Conservation (phyloP, 1,140 invertebrate species). For the Zaprionus davidi region DNA sequence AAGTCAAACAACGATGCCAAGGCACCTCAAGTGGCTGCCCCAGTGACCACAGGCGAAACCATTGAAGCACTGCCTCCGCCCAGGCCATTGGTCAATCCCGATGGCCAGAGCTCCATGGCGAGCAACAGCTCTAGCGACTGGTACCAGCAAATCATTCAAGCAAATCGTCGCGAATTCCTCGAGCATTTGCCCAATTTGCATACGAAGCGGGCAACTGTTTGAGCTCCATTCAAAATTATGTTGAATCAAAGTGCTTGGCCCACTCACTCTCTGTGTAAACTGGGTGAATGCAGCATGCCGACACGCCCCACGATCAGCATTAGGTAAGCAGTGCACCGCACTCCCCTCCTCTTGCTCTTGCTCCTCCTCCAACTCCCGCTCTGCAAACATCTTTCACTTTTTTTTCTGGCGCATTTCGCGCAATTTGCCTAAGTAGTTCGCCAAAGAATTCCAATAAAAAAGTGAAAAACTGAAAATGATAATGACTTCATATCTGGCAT, state of each 20-base stretch:
- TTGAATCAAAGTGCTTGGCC: conserved; percentile 6
- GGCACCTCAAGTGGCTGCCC: conserved; percentile 49
- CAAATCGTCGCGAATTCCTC: conserved; percentile 77
- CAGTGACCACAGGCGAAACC: not conserved
- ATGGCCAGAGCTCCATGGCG: not conserved
- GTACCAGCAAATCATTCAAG: conserved; percentile 71
- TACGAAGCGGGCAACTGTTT: conserved; percentile 37
- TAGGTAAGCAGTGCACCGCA: conserved; percentile 51
- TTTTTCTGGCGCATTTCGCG: not conserved
- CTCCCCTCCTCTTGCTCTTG: not conserved
- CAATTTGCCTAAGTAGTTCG: conserved; percentile 44
- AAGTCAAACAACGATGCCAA: conserved; percentile 75
- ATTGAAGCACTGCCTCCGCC: conserved; percentile 39
- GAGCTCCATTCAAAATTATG: conserved; percentile 8
- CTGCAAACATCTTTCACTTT: conserved; percentile 67
- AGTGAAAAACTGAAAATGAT: conserved; percentile 11
- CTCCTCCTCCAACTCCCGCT: not conserved
- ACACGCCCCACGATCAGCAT: conserved; percentile 47
- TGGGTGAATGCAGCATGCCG: conserved; percentile 16
- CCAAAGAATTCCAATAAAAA: conserved; percentile 31
- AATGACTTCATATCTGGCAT: conserved; percentile 14
- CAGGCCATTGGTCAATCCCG: conserved; percentile 48
- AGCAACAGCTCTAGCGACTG: conserved; percentile 44
- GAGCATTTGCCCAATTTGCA: conserved; percentile 65
- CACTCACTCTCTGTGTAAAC: conserved; percentile 21